Percentiles rank a stretch among this genome's conserved stretches.
Conservation (phyloP, 2,888 invertebrate species). For the Calephelis perditalis region DNA sequence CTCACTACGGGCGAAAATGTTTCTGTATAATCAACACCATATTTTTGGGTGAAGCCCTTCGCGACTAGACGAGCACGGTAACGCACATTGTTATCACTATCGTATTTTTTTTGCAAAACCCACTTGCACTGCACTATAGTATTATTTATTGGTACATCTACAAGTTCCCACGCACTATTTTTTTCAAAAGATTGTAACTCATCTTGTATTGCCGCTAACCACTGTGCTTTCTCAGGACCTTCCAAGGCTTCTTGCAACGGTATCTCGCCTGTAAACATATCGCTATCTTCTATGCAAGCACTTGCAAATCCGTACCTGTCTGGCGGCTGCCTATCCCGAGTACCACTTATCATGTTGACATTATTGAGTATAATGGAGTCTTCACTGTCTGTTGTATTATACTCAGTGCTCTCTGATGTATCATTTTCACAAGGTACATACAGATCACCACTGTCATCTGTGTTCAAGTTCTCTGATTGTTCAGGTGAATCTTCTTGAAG, state of each 20-base stretch:
- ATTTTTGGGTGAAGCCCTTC: conserved; percentile 19
- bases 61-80: conserved; percentile 23
- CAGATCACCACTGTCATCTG: conserved; percentile 20
- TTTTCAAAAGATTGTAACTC: conserved; percentile 24
- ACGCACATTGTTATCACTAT: conserved; percentile 22
- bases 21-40: conserved; percentile 24
- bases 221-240: conserved; percentile 25
- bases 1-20: conserved; percentile 23
- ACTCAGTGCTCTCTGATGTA: conserved; percentile 21
- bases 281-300: conserved; percentile 14
- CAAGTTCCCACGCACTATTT: conserved; percentile 25
- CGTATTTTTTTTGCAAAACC: conserved; percentile 19
- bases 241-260: conserved; percentile 22
- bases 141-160: conserved; percentile 16
- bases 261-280: conserved; percentile 9
- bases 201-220: conserved; percentile 24
- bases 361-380: conserved; percentile 21
- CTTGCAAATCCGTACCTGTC: conserved; percentile 20
- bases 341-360: conserved; percentile 18
- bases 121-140: conserved; percentile 23
- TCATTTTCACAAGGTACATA: conserved; percentile 23
- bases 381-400: conserved; percentile 19
- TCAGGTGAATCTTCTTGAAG: conserved; percentile 20
- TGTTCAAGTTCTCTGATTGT: conserved; percentile 21
- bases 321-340: conserved; percentile 17